Evolutionary conservation across 2,113 vertebrate genomes (phyloP), one percentile per base, ranked within the genome.

Genomic region (Gambusia affinis): DNA sequence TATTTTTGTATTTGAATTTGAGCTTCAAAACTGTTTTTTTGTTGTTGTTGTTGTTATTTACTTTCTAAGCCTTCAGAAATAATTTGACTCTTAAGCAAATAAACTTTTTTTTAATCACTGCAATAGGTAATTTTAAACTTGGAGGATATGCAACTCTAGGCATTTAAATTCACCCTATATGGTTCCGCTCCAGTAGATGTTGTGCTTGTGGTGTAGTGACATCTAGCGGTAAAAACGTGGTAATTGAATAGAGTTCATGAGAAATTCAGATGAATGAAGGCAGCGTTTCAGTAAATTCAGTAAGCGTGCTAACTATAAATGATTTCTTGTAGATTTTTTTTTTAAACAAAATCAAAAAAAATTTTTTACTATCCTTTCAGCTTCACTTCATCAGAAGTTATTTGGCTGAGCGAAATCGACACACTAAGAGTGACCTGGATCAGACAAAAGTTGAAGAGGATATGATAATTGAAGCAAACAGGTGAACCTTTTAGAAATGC

Each of bases 321-420:
- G 5, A 24, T n/a, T 24, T 57, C 3, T 10, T 57, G 17, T 54
- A 24, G 17, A 57, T 10, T 57, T 24, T 54, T 54, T 27, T 22
- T 33, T 51, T 47, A 12, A 30, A 22, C 66, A 2, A 31, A 47
- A 19, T 1, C 15, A 47, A 47, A 47, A 11, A 27, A 27, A 27
- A 2, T 37, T 37, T 51, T 64, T 60, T 1, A 3, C 44, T 62
- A 63, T 62, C 19, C 8, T 82, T 88, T 42, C 86, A 99, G 97
- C 93, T 98, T 61, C 93, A 92, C 67, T 99, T 99, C 66, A 93
- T 98, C 77, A 95, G 94, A 70, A 89, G 91, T 83, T 98, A 99
- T 89, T 88, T 98, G 85, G 85, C 86, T 2, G 96, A 96, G 17
- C 83, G 74, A 27, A 79, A 76, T 3, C 89, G 74, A 30, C n/a